Base-by-base conservation (phyloP, 2,113 vertebrate genomes). In the Porphyrio hochstetteri region DNA sequence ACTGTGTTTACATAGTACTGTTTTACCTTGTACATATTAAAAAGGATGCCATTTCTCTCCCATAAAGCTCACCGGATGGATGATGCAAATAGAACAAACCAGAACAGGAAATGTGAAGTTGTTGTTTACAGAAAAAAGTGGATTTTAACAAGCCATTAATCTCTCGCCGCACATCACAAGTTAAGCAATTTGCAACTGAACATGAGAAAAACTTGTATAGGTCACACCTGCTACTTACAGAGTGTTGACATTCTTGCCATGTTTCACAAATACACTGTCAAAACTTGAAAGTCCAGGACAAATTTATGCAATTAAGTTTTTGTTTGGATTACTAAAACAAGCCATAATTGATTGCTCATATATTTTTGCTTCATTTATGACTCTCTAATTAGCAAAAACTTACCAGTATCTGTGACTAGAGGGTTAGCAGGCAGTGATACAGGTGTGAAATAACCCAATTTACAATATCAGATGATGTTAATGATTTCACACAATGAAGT, bases 401-500 rank as follows among this genome's bases (percentile, higher is more conserved):
- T 97, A 96, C 87, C 96, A 93, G 91, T 95, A 96, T 86, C 95
- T 96, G 69, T 89, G 92, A 88, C 94, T 96, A 80, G 92, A 97
- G 95, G 91, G 95, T 97, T 97, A 98, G 97, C 95, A 96, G 82
- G 42, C 92, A 92, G 70, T 64, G 87, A 95, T 93, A 97, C 97
- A 91, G 95, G 93, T 97, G 95, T 95, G 97, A 98, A 97, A 97
- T 95, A 98, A 98, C 82, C 93, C 91, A 97, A 97, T 98, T 97
- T 97, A 93, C 24, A 7, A 24, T 97, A 97, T 96, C 94, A 94
- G 95, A 93, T 91, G 91, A 96, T 82, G 96, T 86, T 97, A 98
- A 97, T 96, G 96, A 97, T 97, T 97, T 97, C 91, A 69, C 79
- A 96, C 93, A 96, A 96, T 60, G 82, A 93, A 97, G 85, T n/a